Conservation (phyloP, 2,888 invertebrate species). For the Trichogramma evanescens region DNA sequence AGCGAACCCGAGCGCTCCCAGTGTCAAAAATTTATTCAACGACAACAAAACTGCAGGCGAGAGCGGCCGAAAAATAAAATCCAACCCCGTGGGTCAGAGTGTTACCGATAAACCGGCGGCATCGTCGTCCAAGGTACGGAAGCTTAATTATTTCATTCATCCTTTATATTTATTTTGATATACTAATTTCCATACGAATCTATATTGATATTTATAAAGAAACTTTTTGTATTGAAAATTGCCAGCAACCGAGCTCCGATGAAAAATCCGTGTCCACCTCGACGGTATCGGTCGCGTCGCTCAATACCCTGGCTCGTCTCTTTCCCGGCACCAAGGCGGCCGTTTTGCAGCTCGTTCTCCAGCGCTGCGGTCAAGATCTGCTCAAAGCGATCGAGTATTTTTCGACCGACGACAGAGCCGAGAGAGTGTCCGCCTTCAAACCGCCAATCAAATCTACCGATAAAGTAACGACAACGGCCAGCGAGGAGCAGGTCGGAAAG, state of each 20-base stretch:
- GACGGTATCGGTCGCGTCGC: constrained; percentile 62
- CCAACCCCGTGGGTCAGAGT: background rate
- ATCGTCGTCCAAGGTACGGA: background rate
- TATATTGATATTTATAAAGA: background rate
- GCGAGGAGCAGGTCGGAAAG: background rate
- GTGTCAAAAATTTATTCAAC: background rate
- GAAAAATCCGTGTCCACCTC: background rate
- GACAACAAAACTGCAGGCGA: background rate
- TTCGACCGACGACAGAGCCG: constrained; percentile 27
- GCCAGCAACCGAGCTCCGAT: background rate
- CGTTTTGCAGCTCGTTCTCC: constrained; percentile 83
- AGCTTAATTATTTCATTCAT: background rate
- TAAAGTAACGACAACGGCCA: constrained; percentile 14
- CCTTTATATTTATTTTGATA: background rate
- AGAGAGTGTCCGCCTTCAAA: constrained; percentile 26
- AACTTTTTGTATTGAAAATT: background rate
- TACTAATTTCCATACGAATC: background rate
- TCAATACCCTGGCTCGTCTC: constrained; percentile 79
- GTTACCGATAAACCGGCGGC: background rate
- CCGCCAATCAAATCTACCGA: constrained; percentile 18
- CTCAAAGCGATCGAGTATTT: constrained; percentile 86
- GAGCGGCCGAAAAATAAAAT: background rate
- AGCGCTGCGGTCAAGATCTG: constrained; percentile 86
- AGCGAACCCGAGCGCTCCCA: background rate
- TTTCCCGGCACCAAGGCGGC: constrained; percentile 86